Conservation (phyloP, 1,140 invertebrate species). For the Lucilia sericata region DNA sequence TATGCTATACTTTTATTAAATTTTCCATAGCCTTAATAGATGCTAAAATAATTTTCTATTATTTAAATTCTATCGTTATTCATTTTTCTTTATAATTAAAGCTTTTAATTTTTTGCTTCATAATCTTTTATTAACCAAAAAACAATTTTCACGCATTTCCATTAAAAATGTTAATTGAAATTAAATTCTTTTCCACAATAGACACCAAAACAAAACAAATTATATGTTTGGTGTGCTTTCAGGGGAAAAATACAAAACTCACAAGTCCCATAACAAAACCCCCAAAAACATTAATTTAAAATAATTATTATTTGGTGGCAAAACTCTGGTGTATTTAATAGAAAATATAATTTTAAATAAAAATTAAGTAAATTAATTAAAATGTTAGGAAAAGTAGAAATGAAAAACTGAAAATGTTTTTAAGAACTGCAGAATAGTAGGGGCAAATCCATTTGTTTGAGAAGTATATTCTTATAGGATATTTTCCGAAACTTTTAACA, state of each 20-base stretch:
- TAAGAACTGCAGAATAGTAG: too few relatives aligned
- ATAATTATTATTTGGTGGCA: constrained; percentile 12
- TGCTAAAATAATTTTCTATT: background rate
- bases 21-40: background rate
- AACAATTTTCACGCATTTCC: constrained; percentile 3
- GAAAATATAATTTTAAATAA: background rate
- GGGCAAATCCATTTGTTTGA: too few relatives aligned
- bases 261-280: background rate
- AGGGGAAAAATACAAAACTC: too few relatives aligned
- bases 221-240: too few relatives aligned
- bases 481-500: too few relatives aligned
- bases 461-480: too few relatives aligned
- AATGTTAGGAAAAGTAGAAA: background rate
- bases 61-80: background rate
- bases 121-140: background rate
- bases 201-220: too few relatives aligned
- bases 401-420: too few relatives aligned
- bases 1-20: background rate
- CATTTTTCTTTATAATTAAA: background rate
- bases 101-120: too few relatives aligned
- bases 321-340: background rate
- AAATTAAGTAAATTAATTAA: constrained; percentile 3
- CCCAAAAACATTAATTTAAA: background rate
- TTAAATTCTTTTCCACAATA: constrained; percentile 2
- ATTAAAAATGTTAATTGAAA: background rate